These are phyloP conservation scores for Rhagium mordax DNA, from an alignment of 2,888 invertebrate genomes.

Conservation along the genomic window DNA sequence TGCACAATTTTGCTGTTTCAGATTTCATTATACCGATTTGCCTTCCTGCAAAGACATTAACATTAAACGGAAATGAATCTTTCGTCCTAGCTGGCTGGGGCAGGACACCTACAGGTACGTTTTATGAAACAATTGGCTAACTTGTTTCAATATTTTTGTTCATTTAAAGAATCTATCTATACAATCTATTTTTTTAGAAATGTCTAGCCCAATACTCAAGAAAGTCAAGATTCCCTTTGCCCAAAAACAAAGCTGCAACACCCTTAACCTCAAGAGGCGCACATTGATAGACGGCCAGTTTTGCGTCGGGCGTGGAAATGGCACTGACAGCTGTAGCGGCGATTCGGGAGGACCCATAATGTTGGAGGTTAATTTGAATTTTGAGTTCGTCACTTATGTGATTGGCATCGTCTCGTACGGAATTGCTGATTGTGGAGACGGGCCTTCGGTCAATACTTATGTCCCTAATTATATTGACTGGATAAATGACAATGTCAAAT, in stretches of 20 bases:
- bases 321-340: constrained; percentile 81
- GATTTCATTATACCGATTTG: constrained; percentile 61
- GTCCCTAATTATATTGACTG: constrained; percentile 76
- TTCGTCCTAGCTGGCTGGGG: constrained; percentile 71
- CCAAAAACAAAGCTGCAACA: constrained; percentile 46
- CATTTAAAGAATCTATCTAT: too few species aligned
- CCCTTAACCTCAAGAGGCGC: constrained; percentile 33
- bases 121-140: not conserved
- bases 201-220: constrained; percentile 55
- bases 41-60: constrained; percentile 49
- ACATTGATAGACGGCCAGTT: constrained; percentile 72
- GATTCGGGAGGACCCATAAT: constrained; percentile 87
- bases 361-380: constrained; percentile 68
- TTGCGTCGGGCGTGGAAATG: constrained; percentile 80
- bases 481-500: constrained; percentile 70
- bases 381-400: constrained; percentile 72
- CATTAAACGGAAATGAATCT: constrained; percentile 52
- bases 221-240: constrained; percentile 52
- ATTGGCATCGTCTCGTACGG: constrained; percentile 82
- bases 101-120: constrained; percentile 61
- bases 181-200: constrained; percentile 51
- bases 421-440: constrained; percentile 73
- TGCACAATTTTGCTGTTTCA: constrained; percentile 37
- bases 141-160: too few species aligned
- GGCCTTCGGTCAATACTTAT: constrained; percentile 80